Conservation (phyloP, 2,888 invertebrate genomes). For the Phortica okadai region DNA sequence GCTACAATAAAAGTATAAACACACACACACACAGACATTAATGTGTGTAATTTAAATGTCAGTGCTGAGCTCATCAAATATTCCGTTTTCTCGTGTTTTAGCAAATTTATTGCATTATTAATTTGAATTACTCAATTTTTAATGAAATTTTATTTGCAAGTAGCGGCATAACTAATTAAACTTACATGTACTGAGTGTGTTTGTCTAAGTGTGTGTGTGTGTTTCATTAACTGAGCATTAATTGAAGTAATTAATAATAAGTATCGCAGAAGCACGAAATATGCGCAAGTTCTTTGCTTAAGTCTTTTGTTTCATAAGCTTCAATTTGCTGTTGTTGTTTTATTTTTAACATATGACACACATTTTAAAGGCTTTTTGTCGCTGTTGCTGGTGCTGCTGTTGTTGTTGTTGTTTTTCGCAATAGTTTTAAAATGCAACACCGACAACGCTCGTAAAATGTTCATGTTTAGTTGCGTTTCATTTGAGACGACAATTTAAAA, state of each 20-base stretch:
- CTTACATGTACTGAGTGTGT: too few relatives aligned
- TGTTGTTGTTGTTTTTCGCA: conserved; percentile 56
- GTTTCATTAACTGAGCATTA: neutral
- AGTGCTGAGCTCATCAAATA: neutral
- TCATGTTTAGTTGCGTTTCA: conserved; percentile 63
- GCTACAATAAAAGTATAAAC: neutral
- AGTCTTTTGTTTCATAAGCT: conserved; percentile 27
- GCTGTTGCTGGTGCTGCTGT: conserved; percentile 31
- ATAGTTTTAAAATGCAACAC: conserved; percentile 69
- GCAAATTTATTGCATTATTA: neutral
- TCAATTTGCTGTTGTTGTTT: neutral
- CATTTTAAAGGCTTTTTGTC: conserved; percentile 17
- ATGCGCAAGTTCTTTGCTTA: conserved; percentile 28
- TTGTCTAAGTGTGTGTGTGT: neutral
- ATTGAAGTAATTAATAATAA: neutral
- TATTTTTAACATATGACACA: conserved; percentile 17
- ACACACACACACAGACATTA: neutral
- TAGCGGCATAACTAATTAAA: neutral
- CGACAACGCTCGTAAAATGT: conserved; percentile 69
- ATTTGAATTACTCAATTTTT: neutral
- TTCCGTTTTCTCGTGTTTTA: neutral
- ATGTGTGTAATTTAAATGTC: neutral
- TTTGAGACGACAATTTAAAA: conserved; percentile 68
- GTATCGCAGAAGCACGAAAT: neutral
- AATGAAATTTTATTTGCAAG: neutral